Conservation (phyloP, 2,888 invertebrate species). For the Prosopocoilus inquinatus region DNA sequence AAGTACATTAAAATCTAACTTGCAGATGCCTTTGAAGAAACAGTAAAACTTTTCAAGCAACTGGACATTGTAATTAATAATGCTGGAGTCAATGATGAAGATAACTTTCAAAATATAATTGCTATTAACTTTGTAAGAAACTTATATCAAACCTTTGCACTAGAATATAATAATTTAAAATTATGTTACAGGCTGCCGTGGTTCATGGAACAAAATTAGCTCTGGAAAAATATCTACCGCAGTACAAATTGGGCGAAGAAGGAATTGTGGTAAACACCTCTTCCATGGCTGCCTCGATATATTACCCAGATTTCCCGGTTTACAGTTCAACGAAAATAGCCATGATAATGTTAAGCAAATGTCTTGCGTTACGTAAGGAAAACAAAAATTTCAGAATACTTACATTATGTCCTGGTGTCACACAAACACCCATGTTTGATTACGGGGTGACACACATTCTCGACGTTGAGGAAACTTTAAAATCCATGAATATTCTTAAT, state of each 20-base stretch:
- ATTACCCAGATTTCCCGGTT: slow-evolving; percentile 20
- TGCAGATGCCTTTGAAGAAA: slow-evolving; percentile 14
- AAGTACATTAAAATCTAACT: neutral
- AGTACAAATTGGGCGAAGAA: slow-evolving; percentile 29
- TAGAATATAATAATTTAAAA: neutral
- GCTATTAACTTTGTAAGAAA: slow-evolving; percentile 14
- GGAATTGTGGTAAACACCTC: slow-evolving; percentile 34
- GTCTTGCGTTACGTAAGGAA: slow-evolving; percentile 16
- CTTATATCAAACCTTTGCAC: neutral
- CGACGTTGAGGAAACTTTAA: neutral
- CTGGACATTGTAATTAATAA: slow-evolving; percentile 16
- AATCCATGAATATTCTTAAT: neutral
- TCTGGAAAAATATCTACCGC: slow-evolving; percentile 31
- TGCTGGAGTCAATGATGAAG: slow-evolving; percentile 12
- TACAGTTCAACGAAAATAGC: slow-evolving; percentile 31
- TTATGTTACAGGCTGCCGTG: slow-evolving; percentile 6
- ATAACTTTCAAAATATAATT: slow-evolving; percentile 6
- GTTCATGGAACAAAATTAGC: slow-evolving; percentile 17
- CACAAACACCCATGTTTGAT: slow-evolving; percentile 6
- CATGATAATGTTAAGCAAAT: slow-evolving; percentile 27
- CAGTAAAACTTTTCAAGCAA: slow-evolving; percentile 11
- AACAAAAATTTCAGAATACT: slow-evolving; percentile 24
- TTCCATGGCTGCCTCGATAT: slow-evolving; percentile 29
- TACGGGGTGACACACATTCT: neutral
- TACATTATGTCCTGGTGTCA: slow-evolving; percentile 29